Conservation (phyloP, 2,888 invertebrate species). For the Lasioglossum leucozonium region DNA sequence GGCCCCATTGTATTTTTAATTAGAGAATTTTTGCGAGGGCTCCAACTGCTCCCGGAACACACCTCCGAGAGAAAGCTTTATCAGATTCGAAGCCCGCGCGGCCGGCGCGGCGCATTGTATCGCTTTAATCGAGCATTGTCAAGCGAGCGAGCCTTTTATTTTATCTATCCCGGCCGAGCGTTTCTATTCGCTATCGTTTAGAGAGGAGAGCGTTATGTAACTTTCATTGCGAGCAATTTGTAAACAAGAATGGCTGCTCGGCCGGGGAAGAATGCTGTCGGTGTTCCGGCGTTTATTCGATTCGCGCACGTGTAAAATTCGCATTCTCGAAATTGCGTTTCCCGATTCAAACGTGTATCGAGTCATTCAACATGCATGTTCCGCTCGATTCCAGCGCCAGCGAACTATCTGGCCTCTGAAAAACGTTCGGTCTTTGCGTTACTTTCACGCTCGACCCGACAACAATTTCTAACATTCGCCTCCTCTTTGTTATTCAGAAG, state of each 20-base stretch:
- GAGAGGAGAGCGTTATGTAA: neutral
- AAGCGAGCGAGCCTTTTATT: neutral
- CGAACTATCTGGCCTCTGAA: neutral
- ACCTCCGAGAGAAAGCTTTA: neutral
- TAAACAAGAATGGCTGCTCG: constrained; percentile 6
- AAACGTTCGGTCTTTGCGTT: neutral
- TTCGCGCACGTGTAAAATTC: constrained; percentile 17
- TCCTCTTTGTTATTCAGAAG: neutral
- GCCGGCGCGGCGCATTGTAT: neutral
- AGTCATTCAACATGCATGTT: neutral
- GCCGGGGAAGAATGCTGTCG: neutral
- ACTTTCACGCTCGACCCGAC: neutral
- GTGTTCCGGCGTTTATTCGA: neutral
- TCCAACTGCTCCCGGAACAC: neutral
- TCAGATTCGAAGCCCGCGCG: neutral
- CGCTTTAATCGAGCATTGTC: constrained; percentile 18
- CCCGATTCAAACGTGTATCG: constrained; percentile 8
- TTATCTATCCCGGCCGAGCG: neutral
- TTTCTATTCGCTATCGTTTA: neutral
- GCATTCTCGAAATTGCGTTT: constrained; percentile 11
- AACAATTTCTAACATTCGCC: neutral
- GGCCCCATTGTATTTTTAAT: neutral
- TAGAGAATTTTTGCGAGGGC: neutral
- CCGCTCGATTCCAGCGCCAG: neutral
- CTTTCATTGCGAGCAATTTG: constrained; percentile 4